Evolutionary conservation across 2,113 vertebrate species (phyloP), one percentile per base, ranked within the genome.

Genomic region (Hipposideros armiger): DNA sequence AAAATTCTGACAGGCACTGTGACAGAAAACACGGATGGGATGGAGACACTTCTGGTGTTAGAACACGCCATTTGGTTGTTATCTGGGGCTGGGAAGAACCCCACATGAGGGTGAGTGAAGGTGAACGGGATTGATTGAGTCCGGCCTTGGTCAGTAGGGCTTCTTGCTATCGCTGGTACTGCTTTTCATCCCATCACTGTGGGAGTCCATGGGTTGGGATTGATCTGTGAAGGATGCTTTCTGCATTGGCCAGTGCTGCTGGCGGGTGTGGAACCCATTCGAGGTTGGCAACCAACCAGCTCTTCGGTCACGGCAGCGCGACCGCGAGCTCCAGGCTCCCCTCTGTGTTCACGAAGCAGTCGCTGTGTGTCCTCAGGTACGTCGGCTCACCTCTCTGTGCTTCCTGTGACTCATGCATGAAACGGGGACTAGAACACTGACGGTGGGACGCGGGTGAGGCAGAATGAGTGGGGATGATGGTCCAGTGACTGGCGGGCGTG

Each of bases 91-190:
- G 22, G 4, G 5, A n/a, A 54, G 10, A 7, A 58, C 36, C 22
- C 22, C 3, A 2, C 30, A 0, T 20, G 30, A 7, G 58, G 36
- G 26, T 16, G 5, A 19, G 28, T 0, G 32, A 58, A 58, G 42
- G 52, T 1, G 40, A 77, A 54, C 15, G 4, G 24, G 17, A 22
- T 17, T 19, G 15, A 40, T 4, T 22, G 16, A 2, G 3, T 60
- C 56, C 11, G 24, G 13, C 47, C 26, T n/a, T 8, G 67, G 70
- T 36, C 4, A 2, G 45, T 52, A 11, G 8, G 80, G 70, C 30
- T 22, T 94, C 56, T 60, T 19, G 17, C 14, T 26, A 0, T 24
- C 0, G 2, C 3, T 2, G 42, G 74, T 4, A 3, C 50, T 17
- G 56, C 42, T 73, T 92, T 52, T n/a, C 28, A 5, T 58, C 47